Evolutionary conservation across 1,140 invertebrate species (phyloP).

Genomic region (Drosophila erecta): DNA sequence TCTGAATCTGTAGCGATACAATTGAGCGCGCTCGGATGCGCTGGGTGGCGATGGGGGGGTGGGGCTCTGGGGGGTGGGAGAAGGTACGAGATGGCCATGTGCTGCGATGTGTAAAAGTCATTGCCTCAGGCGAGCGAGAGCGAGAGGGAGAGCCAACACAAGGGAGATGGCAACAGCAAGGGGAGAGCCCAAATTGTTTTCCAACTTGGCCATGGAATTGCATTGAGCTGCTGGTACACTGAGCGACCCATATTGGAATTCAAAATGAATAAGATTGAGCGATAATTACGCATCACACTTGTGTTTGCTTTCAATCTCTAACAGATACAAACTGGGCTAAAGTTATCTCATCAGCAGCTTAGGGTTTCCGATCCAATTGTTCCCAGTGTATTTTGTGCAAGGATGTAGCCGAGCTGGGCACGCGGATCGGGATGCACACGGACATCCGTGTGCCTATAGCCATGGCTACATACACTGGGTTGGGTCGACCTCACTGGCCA

Average conservation of each 20-base stretch:
- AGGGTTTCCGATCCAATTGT: not conserved
- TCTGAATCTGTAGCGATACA: slow-evolving; percentile 32
- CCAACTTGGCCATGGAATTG: slow-evolving; percentile 61
- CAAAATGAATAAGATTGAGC: no score
- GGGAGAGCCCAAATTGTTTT: slow-evolving; percentile 52
- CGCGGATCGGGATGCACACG: not conserved
- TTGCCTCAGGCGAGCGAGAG: slow-evolving; percentile 46
- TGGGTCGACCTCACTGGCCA: slow-evolving; percentile 45
- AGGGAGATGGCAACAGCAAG: slow-evolving; percentile 15
- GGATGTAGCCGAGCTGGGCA: not conserved
- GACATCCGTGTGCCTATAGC: no score
- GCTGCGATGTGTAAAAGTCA: slow-evolving; percentile 81
- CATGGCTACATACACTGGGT: not conserved
- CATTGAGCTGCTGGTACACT: slow-evolving; percentile 37
- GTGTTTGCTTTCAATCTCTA: no score
- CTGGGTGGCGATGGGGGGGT: slow-evolving; percentile 22
- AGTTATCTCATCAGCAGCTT: no score
- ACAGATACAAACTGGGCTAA: no score
- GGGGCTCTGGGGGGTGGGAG: slow-evolving; percentile 3
- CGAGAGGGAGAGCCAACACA: slow-evolving; percentile 5
- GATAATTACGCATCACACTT: no score
- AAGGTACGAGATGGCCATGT: slow-evolving; percentile 64
- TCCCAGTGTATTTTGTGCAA: not conserved
- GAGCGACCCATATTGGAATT: not conserved
- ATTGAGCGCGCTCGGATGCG: slow-evolving; percentile 59